Base-by-base conservation (phyloP, 1,140 invertebrate species). In the Drosophila lowei region DNA sequence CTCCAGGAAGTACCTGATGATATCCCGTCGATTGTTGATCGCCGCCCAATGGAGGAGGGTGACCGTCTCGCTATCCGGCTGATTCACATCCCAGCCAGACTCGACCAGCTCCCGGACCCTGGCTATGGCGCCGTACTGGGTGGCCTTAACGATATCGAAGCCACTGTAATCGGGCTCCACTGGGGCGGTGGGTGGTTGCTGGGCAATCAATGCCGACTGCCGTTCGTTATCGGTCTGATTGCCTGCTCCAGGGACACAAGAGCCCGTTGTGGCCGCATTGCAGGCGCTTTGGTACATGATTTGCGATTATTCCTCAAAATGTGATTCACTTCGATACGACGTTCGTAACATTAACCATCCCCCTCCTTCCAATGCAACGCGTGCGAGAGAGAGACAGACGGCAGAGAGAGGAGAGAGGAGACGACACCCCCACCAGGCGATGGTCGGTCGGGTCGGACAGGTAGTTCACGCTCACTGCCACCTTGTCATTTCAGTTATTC, bases 31-130 rank as follows among this genome's bases (percentile, higher is more conserved):
- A 93, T 99, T 99, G 92, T 99, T 99, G 78, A 99, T 99, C 15
- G 99, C 96, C 16, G 98, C 98, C 99, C 99, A 99, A 91, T 99
- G 99, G 1, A 99, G 93, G n/a, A 99, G 92, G 2, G 98, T 98
- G 11, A 98, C 97, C n/a, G 96, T 97, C 91, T 98, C 97, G 72
- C 93, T 93, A 90, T 98, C 97, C 46, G 96, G 94, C 84, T 97
- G 94, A 92, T 98, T 98, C 1, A 98, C 97, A 92, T 98, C 96
- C 92, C 95, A 96, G 1, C 97, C 97, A 48, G 94, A 94, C 79
- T 99, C 97, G 2, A 99, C 93, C 3, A 99, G 92, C 90, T 98
- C 96, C 65, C 95, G 94, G 16, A 97, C 96, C 78, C 97, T 92
- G 46, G 95, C 94, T 85, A 97, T 94, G 11, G 96, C 95, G 15